Conservation (phyloP, 2,113 vertebrate species). For the Merops nubicus region DNA sequence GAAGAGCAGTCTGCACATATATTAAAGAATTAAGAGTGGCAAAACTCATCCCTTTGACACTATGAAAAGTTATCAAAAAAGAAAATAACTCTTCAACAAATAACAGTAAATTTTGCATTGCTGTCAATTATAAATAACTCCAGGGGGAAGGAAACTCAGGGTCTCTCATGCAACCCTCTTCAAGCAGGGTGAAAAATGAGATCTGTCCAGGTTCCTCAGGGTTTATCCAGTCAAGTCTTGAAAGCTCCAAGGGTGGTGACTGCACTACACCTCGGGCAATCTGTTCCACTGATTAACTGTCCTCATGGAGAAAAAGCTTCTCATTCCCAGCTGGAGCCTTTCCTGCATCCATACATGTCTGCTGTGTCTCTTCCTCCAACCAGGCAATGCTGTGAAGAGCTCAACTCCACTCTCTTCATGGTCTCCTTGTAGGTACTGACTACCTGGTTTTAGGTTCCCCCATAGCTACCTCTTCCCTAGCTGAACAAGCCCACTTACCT, state of each 20-base stretch:
- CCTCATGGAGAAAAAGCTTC: background rate
- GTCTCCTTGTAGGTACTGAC: background rate
- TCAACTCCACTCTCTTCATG: background rate
- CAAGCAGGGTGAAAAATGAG: background rate
- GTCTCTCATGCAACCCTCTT: background rate
- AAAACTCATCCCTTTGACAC: background rate
- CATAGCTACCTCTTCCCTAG: background rate
- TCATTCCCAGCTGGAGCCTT: background rate
- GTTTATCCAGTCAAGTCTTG: background rate
- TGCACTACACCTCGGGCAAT: background rate
- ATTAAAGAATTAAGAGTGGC: background rate
- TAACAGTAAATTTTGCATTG: background rate
- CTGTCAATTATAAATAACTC: background rate
- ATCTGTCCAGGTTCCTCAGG: background rate
- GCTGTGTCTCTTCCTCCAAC: background rate
- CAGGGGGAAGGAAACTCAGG: fast-evolving
- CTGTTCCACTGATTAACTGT: background rate
- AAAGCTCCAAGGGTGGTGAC: background rate
- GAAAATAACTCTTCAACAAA: background rate
- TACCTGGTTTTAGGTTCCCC: background rate
- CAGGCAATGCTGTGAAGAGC: background rate
- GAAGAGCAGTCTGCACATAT: background rate
- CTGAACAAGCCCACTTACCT: background rate
- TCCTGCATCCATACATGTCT: background rate
- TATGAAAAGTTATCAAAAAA: background rate